Evolutionary conservation across 2,888 invertebrate genomes (phyloP).

Genomic region (Andrena praecox): DNA sequence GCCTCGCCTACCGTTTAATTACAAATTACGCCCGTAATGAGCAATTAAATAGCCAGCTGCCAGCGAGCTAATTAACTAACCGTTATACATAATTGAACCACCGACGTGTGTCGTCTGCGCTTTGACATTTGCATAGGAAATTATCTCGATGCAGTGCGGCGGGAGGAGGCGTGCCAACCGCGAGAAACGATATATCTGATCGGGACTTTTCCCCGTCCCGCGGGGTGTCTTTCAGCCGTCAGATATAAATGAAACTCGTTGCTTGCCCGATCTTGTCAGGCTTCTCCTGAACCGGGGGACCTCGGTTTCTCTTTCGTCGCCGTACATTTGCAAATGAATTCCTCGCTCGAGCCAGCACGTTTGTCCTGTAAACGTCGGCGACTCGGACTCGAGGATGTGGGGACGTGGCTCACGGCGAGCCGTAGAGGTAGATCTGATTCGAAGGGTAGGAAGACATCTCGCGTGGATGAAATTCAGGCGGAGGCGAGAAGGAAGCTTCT

Average conservation of each 20-base stretch:
- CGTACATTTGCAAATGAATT: conserved; percentile 55
- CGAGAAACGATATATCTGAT: conserved; percentile 8
- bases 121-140: conserved; percentile 51
- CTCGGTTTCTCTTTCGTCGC: conserved; percentile 11
- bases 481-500: too few species aligned
- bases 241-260: conserved; percentile 41
- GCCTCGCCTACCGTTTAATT: conserved; percentile 49
- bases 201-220: neutral
- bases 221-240: conserved; percentile 29
- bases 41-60: conserved; percentile 51
- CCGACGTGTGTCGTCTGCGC: conserved; percentile 40
- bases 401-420: neutral
- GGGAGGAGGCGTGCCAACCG: neutral
- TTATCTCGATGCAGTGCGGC: conserved; percentile 32
- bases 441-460: neutral
- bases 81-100: conserved; percentile 48
- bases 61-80: conserved; percentile 55
- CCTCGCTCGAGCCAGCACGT: neutral
- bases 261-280: conserved; percentile 26
- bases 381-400: neutral
- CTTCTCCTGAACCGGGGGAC: neutral
- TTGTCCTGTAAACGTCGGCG: neutral
- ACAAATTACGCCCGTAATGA: conserved; percentile 53
- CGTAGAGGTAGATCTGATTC: conserved; percentile 9
- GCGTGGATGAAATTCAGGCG: neutral